A percentile compares a stretch with the other conserved stretches of the same genome.
Evolutionary conservation across 2,113 vertebrate species (phyloP).

Genomic region (Peromyscus maniculatus): DNA sequence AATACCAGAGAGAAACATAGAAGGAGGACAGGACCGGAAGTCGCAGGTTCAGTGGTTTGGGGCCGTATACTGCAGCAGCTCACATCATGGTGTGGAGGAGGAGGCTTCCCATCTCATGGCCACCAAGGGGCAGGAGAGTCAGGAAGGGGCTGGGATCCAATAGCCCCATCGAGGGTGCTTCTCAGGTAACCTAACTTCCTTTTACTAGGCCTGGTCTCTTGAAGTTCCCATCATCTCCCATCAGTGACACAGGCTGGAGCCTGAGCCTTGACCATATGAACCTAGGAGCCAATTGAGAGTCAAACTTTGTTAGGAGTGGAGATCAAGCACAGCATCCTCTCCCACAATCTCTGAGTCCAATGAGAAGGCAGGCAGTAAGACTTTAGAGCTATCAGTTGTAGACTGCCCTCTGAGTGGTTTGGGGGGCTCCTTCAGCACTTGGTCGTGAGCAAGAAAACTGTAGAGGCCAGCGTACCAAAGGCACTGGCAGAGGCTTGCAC

Average conservation of each 20-base stretch:
- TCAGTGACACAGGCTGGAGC: too few species aligned
- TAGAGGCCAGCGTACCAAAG: background rate
- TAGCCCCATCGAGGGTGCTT: background rate
- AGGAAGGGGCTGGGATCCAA: background rate
- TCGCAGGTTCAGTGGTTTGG: background rate
- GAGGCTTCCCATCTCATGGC: background rate
- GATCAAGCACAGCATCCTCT: background rate
- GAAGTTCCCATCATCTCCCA: background rate
- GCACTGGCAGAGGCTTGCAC: accelerated
- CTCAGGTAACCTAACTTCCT: too few species aligned
- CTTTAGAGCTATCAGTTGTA: background rate
- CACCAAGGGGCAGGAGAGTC: background rate
- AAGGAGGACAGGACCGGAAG: background rate
- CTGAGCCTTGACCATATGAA: background rate
- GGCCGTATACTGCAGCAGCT: background rate
- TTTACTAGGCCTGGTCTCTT: background rate
- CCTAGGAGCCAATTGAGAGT: background rate
- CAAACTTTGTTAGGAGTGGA: background rate
- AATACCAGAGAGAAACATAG: background rate
- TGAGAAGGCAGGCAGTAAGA: background rate
- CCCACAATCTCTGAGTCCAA: background rate
- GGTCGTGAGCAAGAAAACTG: background rate
- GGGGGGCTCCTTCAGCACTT: background rate
- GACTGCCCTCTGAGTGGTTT: background rate
- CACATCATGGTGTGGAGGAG: background rate